These are phyloP conservation scores for Colletes gigas DNA, from an alignment of 1,140 invertebrate genomes.

Conservation along the genomic window DNA sequence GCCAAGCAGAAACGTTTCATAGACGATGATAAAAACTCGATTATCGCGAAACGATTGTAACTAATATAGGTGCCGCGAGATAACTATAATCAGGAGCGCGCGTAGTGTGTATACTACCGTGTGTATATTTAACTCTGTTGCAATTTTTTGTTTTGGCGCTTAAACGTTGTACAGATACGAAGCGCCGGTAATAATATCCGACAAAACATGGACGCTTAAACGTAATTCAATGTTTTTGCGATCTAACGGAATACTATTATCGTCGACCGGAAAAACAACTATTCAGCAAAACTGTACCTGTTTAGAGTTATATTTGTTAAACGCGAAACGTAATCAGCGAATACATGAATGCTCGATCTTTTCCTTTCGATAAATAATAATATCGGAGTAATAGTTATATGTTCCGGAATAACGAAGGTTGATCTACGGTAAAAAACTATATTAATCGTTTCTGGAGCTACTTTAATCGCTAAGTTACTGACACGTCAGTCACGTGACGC, in stretches of 20 bases:
- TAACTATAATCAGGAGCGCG: slow-evolving; percentile 47
- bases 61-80: slow-evolving; percentile 52
- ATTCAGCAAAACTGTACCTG: too few species aligned
- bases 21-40: slow-evolving; percentile 38
- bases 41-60: slow-evolving; percentile 55
- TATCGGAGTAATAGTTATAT: too few species aligned
- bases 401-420: too few species aligned
- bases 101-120: background rate
- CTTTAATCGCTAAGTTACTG: too few species aligned
- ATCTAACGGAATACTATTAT: background rate
- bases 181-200: slow-evolving; percentile 16
- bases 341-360: too few species aligned
- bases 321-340: too few species aligned
- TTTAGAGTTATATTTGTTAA: too few species aligned
- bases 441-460: too few species aligned
- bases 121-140: slow-evolving; percentile 13
- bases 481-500: too few species aligned
- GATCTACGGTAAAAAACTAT: too few species aligned
- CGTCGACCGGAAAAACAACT: too few species aligned
- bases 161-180: background rate
- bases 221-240: background rate
- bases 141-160: background rate
- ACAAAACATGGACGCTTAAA: slow-evolving; percentile 2
- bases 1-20: slow-evolving; percentile 12
- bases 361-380: too few species aligned